Percentiles rank a stretch among this genome's conserved stretches.
These are phyloP conservation scores for Enteromius paludinosus DNA, from an alignment of 2,797 vertebrate species.

Conservation along the genomic window DNA sequence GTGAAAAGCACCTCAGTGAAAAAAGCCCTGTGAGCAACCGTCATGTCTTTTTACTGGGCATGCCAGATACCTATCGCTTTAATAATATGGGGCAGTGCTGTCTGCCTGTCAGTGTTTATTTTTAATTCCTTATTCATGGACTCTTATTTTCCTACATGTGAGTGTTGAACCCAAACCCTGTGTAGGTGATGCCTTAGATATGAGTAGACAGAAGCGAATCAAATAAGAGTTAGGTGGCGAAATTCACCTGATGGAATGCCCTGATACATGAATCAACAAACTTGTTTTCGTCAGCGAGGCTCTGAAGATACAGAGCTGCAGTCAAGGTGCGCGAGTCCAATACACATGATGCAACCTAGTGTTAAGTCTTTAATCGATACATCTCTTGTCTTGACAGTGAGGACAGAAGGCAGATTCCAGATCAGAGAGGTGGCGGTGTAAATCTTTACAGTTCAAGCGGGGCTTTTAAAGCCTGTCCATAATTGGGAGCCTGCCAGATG, in stretches of 20 bases:
- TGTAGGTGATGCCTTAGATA: constrained; percentile 24
- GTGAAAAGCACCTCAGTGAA: constrained; percentile 57
- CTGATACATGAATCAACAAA: constrained; percentile 38
- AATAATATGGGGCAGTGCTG: constrained; percentile 55
- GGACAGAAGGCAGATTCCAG: constrained; percentile 81
- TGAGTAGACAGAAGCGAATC: constrained; percentile 8
- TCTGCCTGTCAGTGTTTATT: constrained; percentile 52
- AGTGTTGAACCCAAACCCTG: neutral
- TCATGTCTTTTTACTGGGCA: constrained; percentile 51
- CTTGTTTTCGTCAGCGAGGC: constrained; percentile 52
- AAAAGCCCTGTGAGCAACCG: constrained; percentile 50
- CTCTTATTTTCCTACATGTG: constrained; percentile 27
- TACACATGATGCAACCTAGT: constrained; percentile 75
- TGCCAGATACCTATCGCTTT: constrained; percentile 63
- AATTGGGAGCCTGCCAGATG: constrained; percentile 78
- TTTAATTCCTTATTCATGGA: constrained; percentile 53
- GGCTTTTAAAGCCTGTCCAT: constrained; percentile 81
- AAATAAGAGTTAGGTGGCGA: constrained; percentile 1
- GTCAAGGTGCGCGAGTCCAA: constrained; percentile 60
- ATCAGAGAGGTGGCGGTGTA: constrained; percentile 80
- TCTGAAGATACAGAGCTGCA: constrained; percentile 54
- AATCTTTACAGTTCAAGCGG: constrained; percentile 84
- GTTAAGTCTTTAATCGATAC: constrained; percentile 86
- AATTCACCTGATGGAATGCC: constrained; percentile 21
- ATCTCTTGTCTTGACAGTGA: constrained; percentile 79